These are phyloP conservation scores for Hirundichthys speculiger DNA, from an alignment of 2,113 vertebrate species.

Conservation along the genomic window DNA sequence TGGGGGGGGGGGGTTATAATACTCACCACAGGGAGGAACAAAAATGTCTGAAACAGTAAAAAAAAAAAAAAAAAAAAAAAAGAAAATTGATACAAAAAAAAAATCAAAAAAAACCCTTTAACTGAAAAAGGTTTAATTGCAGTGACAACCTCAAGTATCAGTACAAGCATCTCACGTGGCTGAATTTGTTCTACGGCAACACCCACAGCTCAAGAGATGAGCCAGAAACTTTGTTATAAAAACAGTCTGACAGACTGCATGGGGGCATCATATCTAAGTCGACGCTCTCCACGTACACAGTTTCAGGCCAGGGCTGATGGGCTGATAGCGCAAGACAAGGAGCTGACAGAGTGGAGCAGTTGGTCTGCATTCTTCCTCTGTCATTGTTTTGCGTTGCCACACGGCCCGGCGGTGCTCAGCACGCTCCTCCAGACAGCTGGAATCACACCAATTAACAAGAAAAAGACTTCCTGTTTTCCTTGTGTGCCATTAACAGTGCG, in stretches of 20 bases:
- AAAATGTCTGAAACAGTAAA: neutral
- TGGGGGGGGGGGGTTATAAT: too few species aligned
- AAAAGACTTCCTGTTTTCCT: constrained; percentile 62
- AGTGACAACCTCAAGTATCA: neutral
- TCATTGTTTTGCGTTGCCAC: constrained; percentile 46
- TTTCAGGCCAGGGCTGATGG: constrained; percentile 27
- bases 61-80: too few species aligned
- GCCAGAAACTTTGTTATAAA: constrained; percentile 8
- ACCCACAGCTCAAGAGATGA: neutral
- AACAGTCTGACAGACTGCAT: neutral
- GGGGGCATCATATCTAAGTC: constrained; percentile 6
- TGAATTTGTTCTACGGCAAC: neutral
- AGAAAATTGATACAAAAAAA: too few species aligned
- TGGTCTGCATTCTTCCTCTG: constrained; percentile 68
- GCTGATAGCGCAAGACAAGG: constrained; percentile 47
- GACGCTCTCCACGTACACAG: neutral
- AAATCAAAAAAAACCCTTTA: too few species aligned
- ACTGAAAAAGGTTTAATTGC: too few species aligned
- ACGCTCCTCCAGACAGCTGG: constrained; percentile 53
- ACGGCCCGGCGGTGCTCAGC: constrained; percentile 35
- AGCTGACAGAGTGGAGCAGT: constrained; percentile 64
- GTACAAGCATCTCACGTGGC: neutral
- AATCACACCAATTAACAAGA: constrained; percentile 55
- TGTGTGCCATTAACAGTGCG: constrained; percentile 22
- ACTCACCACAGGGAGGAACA: too few species aligned